Percentiles rank a stretch among this genome's conserved stretches.
Conservation (phyloP, 2,888 invertebrate species). For the Pristionchus arcanus region DNA sequence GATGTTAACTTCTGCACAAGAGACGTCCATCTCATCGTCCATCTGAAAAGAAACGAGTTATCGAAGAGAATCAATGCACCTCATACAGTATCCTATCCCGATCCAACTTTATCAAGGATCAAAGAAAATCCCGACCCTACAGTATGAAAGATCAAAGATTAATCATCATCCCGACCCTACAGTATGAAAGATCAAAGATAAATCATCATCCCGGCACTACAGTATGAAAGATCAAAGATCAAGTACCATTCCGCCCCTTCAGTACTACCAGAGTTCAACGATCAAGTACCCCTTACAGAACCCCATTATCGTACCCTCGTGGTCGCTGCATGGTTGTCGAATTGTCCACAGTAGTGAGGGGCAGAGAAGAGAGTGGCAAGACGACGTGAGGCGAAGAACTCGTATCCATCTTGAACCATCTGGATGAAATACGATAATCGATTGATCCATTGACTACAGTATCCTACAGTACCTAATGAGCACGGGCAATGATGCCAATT, state of each 20-base stretch:
- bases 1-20: conserved; percentile 68
- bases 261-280: too few species aligned
- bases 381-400: conserved; percentile 68
- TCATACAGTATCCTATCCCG: too few species aligned
- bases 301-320: conserved; percentile 66
- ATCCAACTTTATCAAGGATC: too few species aligned
- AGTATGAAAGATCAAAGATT: too few species aligned
- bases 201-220: too few species aligned
- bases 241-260: too few species aligned
- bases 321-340: conserved; percentile 72
- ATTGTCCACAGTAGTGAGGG: conserved; percentile 76
- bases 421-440: not conserved
- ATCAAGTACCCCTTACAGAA: not conserved
- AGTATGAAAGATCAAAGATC: too few species aligned
- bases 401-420: conserved; percentile 71
- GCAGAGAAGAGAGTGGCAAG: conserved; percentile 68
- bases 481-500: conserved; percentile 82
- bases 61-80: too few species aligned
- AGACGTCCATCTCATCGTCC: conserved; percentile 72
- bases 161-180: too few species aligned
- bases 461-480: conserved; percentile 65
- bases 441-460: not conserved
- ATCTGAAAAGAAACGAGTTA: conserved; percentile 55
- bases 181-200: too few species aligned
- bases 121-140: too few species aligned